A percentile compares a stretch with the other conserved stretches of the same genome.
Conservation (phyloP, 2,888 invertebrate species). For the Synanthedon formicaeformis region DNA sequence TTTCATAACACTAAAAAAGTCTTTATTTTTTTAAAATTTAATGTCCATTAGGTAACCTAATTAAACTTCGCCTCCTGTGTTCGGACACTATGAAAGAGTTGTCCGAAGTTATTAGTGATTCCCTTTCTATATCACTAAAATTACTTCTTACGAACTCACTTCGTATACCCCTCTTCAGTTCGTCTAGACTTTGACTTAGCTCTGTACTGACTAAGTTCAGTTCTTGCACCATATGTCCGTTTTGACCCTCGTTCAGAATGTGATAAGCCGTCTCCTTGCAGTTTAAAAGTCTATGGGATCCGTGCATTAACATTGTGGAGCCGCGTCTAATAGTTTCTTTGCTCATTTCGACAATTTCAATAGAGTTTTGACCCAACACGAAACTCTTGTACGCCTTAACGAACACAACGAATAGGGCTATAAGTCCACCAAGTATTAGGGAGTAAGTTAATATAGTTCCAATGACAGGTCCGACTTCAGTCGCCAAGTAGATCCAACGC, state of each 20-base stretch:
- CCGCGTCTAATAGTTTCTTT: constrained; percentile 78
- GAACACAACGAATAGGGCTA: constrained; percentile 75
- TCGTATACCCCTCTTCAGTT: constrained; percentile 30
- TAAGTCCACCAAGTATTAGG: constrained; percentile 76
- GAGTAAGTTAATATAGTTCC: constrained; percentile 80
- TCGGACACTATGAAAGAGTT: constrained; percentile 55
- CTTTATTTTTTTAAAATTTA: too few relatives aligned
- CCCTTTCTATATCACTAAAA: constrained; percentile 40
- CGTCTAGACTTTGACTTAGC: constrained; percentile 34
- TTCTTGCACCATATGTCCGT: constrained; percentile 25
- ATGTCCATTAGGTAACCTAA: not conserved
- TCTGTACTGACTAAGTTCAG: constrained; percentile 28
- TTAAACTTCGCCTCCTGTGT: constrained; percentile 29
- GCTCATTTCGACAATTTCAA: constrained; percentile 83
- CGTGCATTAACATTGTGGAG: constrained; percentile 70
- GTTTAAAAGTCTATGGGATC: constrained; percentile 71
- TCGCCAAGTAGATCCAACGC: constrained; percentile 84
- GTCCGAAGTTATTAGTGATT: constrained; percentile 46
- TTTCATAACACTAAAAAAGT: too few relatives aligned
- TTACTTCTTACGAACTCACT: constrained; percentile 42
- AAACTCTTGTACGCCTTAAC: constrained; percentile 81
- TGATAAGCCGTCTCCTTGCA: constrained; percentile 68
- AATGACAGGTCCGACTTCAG: constrained; percentile 79
- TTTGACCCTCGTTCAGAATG: constrained; percentile 19
- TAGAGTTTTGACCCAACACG: constrained; percentile 75